A percentile compares a stretch with the other conserved stretches of the same genome.
phyloP scores from a whole-genome alignment of 2,113 vertebrate genomes.

The Varanus komodoensis region DNA sequence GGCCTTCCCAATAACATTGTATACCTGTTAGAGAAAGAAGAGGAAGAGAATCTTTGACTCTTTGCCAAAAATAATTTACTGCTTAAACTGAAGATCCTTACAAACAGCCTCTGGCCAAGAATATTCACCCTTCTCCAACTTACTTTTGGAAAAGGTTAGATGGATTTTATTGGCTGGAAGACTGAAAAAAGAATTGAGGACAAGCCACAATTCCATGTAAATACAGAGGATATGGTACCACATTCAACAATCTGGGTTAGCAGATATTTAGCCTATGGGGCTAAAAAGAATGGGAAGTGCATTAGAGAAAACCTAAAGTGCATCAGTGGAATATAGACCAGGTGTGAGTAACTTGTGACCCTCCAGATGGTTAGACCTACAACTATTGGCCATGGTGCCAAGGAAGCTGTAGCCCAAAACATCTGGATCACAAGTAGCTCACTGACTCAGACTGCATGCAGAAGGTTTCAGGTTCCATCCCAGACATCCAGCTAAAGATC shows the following conservation, averaged over 20 bases:
- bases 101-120: background rate
- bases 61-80: rapidly evolving
- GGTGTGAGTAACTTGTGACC: no score
- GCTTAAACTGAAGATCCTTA: background rate
- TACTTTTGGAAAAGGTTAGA: background rate
- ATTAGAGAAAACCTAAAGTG: background rate
- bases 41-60: rapidly evolving
- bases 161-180: no score
- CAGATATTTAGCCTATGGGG: background rate
- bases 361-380: no score
- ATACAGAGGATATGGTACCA: background rate
- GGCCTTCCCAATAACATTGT: conserved; percentile 96
- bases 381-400: no score
- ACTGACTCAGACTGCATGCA: background rate
- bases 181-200: background rate
- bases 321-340: background rate
- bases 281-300: background rate
- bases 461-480: no score
- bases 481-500: background rate
- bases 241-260: background rate
- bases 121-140: background rate
- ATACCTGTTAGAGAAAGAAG: conserved; percentile 82
- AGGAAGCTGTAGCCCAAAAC: no score
- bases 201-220: background rate
- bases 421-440: no score